Percentiles rank a stretch among this genome's conserved stretches.
Evolutionary conservation across 2,888 invertebrate species (phyloP).

Genomic region (Hydraecia micacea): DNA sequence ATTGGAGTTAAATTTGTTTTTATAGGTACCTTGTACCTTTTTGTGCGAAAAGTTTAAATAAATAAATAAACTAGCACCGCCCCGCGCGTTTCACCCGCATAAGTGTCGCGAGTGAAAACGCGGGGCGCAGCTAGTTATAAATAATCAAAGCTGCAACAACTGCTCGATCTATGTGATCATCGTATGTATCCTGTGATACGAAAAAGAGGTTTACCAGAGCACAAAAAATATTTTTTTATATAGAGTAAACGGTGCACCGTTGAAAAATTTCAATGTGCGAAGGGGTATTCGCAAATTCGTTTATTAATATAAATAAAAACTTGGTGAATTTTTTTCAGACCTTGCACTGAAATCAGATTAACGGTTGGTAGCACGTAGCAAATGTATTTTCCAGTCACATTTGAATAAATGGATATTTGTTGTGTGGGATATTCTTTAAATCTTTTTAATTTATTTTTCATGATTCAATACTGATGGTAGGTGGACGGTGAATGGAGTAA

Average conservation of each 20-base stretch:
- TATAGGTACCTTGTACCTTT: too few species aligned
- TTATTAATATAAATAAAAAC: slow-evolving; percentile 35
- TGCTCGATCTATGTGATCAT: too few species aligned
- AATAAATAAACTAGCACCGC: too few species aligned
- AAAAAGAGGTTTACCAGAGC: too few species aligned
- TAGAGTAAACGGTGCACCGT: not conserved
- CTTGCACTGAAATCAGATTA: slow-evolving; percentile 27
- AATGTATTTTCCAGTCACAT: slow-evolving; percentile 22
- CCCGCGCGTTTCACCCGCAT: too few species aligned
- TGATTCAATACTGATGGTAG: not conserved
- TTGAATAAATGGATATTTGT: not conserved
- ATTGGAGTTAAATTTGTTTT: not conserved
- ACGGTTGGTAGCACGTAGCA: not conserved
- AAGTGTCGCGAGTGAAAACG: too few species aligned
- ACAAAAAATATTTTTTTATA: not conserved
- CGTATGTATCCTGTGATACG: too few species aligned
- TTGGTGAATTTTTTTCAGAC: slow-evolving; percentile 13
- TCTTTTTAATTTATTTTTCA: not conserved
- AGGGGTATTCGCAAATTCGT: slow-evolving; percentile 9
- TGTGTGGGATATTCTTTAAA: not conserved
- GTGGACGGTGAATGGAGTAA: not conserved
- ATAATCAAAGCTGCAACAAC: too few species aligned
- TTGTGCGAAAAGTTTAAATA: too few species aligned
- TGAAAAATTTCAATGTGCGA: not conserved
- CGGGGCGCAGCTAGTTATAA: too few species aligned